Base-by-base conservation (phyloP, 1,140 invertebrate species). In the Macrobrachium nipponense region DNA sequence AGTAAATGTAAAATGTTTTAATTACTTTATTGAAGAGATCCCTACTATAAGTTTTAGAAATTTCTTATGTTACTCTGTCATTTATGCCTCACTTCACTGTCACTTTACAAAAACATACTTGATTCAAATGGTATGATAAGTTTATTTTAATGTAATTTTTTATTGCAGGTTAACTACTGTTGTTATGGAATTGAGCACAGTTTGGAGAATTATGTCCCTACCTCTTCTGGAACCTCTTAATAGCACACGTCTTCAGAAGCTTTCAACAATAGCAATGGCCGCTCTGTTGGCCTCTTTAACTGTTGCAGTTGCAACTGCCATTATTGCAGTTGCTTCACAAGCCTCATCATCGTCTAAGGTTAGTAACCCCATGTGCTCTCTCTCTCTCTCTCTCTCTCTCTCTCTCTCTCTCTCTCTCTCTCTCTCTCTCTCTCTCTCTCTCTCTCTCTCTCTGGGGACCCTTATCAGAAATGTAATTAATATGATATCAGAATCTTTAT, bases 141-240 rank as follows among this genome's bases (percentile, higher is more conserved):
- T 15, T 73, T 75, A n/a, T 43, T 51, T 20, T 27, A 68, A 23
- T 36, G 14, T 17, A 6, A 23, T 83, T 18, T 36, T 83, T n/a
- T 70, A 27, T 58, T 77, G 12, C 86, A 89, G 88, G 43, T 64
- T 89, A 64, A 79, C 70, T 17, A 83, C 60, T 23, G 61, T 89
- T 15, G 86, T 89, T 15, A 70, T 95, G 87, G 97, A 98, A 90
- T 94, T 98, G 66, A 95, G 94, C 70, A 94, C 97, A 72, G 94
- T 97, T 61, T 95, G 94, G 90, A 94, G 95, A 88, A 96, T 96
- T 2, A 93, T 98, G 82, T 95, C 95, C 18, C 91, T 98, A 80
- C 97, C 96, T 3, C 94, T 97, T 80, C 91, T 98, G 43, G 97
- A 98, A 91, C 97, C 97, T 0, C 92, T 98, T 72, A 97, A 95